Conservation (phyloP, 2,113 vertebrate species). For the Delphinus delphis region DNA sequence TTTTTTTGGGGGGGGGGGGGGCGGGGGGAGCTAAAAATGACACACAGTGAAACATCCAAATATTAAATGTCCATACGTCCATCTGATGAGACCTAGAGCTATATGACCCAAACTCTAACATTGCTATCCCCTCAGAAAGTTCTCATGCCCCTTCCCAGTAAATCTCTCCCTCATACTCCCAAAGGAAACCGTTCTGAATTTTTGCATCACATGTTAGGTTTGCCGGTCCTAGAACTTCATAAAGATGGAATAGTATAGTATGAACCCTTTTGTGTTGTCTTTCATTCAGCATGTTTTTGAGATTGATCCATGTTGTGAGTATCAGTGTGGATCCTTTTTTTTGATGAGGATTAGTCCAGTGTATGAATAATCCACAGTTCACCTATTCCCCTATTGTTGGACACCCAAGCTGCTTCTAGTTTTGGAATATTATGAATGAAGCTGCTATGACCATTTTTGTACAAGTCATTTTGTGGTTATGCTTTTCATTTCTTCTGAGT, state of each 20-base stretch:
- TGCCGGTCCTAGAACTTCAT: background rate
- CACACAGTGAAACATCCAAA: background rate
- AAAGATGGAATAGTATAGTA: background rate
- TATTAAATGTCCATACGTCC: background rate
- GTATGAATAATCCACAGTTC: background rate
- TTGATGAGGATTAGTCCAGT: background rate
- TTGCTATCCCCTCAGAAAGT: background rate
- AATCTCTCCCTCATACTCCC: background rate
- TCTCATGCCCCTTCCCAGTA: background rate
- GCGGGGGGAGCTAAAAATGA: background rate
- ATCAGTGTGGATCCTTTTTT: background rate
- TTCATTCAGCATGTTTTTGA: background rate
- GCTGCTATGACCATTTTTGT: background rate
- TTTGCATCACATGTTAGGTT: background rate
- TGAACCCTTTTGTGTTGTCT: background rate
- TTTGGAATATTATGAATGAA: background rate
- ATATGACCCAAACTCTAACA: background rate
- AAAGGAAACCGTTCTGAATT: background rate
- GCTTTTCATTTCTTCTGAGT: background rate
- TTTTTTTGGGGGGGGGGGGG: background rate
- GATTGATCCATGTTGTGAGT: background rate
- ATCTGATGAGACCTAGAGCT: background rate
- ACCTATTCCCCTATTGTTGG: background rate
- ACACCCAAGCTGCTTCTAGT: background rate
- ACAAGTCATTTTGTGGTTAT: background rate